phyloP scores from a whole-genome alignment of 2,113 vertebrate species.

The Lophochroa leadbeateri region DNA sequence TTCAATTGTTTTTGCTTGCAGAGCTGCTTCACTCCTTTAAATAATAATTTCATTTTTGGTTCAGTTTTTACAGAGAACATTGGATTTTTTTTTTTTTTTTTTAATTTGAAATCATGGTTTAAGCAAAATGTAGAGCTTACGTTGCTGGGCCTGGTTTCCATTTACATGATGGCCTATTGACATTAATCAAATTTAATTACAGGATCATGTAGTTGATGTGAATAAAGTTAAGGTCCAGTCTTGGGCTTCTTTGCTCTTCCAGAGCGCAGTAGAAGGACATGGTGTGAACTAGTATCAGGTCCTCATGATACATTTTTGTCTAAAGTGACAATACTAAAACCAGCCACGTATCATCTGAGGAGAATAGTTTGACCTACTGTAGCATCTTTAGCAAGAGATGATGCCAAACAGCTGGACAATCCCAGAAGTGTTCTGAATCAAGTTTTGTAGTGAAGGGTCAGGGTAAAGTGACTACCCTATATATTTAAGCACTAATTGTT shows the following conservation, averaged over 20 bases:
- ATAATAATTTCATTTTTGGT: conserved; percentile 30
- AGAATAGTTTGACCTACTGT: neutral
- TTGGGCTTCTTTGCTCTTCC: neutral
- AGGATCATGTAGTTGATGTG: neutral
- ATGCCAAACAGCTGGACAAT: neutral
- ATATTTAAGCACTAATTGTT: neutral
- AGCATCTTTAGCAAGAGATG: neutral
- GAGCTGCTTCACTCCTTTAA: conserved; percentile 37
- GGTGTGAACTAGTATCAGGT: neutral
- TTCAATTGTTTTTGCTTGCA: neutral
- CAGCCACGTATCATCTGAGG: neutral
- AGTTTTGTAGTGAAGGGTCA: neutral
- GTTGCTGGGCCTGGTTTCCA: neutral
- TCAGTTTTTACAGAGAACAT: neutral
- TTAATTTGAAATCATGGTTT: neutral
- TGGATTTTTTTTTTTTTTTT: neutral
- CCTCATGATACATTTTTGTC: neutral
- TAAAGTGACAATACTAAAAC: neutral
- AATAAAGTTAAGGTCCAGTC: neutral
- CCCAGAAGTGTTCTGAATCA: neutral
- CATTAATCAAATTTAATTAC: neutral
- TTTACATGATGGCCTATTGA: neutral
- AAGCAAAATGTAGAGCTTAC: neutral
- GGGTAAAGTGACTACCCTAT: neutral
- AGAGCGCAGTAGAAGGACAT: neutral